Percentiles rank a stretch among this genome's conserved stretches.
Conservation (phyloP, 2,888 invertebrate species). For the Dermolepida albohirtum region DNA sequence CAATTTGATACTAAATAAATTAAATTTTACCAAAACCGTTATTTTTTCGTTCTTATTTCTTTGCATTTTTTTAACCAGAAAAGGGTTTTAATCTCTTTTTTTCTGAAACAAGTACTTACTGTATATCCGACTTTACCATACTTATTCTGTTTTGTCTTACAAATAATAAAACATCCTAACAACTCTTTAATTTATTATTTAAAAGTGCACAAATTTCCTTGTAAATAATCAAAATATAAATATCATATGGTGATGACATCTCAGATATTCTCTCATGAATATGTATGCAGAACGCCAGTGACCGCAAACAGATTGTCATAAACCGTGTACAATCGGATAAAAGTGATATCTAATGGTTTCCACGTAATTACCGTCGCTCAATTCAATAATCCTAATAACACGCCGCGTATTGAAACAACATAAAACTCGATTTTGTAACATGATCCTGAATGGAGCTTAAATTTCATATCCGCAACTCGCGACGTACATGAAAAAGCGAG, state of each 20-base stretch:
- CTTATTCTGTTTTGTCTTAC: too few species aligned
- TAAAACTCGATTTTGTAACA: conserved; percentile 20
- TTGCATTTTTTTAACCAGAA: too few species aligned
- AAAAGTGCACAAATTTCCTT: too few species aligned
- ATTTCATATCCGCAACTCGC: conserved; percentile 32
- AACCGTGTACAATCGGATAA: conserved; percentile 3
- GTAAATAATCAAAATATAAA: neutral
- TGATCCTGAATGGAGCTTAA: conserved; percentile 22
- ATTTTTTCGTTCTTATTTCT: too few species aligned
- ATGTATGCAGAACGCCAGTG: neutral
- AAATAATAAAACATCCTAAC: too few species aligned
- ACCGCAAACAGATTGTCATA: conserved; percentile 18
- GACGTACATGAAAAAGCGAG: conserved; percentile 14
- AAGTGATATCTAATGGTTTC: conserved; percentile 35
- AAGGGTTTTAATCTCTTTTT: too few species aligned
- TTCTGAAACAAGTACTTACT: too few species aligned
- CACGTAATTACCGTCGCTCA: conserved; percentile 28
- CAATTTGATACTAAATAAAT: too few species aligned
- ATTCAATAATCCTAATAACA: conserved; percentile 35
- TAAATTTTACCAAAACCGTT: too few species aligned
- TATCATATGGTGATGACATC: neutral
- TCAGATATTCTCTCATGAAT: too few species aligned
- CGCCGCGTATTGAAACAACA: conserved; percentile 7
- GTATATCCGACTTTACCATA: too few species aligned
- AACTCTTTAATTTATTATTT: too few species aligned